Evolutionary conservation across 2,113 vertebrate genomes (phyloP).

Genomic region (Geothlypis trichas): DNA sequence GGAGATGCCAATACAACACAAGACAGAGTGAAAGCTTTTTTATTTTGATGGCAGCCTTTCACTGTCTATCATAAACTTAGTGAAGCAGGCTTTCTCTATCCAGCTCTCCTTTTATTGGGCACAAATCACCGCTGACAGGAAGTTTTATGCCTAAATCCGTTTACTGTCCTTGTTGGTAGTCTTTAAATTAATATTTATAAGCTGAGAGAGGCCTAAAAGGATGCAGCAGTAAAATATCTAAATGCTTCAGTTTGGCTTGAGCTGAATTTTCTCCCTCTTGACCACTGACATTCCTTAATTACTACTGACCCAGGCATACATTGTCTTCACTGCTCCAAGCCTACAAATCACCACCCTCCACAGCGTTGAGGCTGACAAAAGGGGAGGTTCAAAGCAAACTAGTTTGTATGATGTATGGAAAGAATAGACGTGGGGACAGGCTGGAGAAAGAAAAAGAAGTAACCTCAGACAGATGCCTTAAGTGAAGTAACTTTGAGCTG

Average conservation of each 20-base stretch:
- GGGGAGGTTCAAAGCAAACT: neutral
- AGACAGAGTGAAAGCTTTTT: conserved; percentile 62
- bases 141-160: conserved; percentile 83
- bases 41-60: conserved; percentile 74
- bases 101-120: conserved; percentile 76
- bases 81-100: conserved; percentile 74
- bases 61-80: conserved; percentile 80
- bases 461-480: neutral
- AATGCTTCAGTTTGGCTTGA: conserved; percentile 71
- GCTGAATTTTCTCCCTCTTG: conserved; percentile 67
- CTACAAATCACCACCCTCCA: conserved; percentile 68
- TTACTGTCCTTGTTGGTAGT: conserved; percentile 84
- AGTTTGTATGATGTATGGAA: conserved; percentile 16
- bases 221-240: conserved; percentile 77
- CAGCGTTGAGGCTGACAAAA: conserved; percentile 45
- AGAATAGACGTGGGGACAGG: neutral
- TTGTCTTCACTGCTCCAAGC: neutral
- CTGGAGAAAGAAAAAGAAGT: neutral
- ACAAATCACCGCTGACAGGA: conserved; percentile 82
- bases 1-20: conserved; percentile 22
- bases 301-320: conserved; percentile 65
- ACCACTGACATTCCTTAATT: conserved; percentile 79
- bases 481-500: neutral
- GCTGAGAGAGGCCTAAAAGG: conserved; percentile 72
- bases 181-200: conserved; percentile 90